Conservation (phyloP, 2,797 vertebrate genomes). For the Smutsia temminckii region DNA sequence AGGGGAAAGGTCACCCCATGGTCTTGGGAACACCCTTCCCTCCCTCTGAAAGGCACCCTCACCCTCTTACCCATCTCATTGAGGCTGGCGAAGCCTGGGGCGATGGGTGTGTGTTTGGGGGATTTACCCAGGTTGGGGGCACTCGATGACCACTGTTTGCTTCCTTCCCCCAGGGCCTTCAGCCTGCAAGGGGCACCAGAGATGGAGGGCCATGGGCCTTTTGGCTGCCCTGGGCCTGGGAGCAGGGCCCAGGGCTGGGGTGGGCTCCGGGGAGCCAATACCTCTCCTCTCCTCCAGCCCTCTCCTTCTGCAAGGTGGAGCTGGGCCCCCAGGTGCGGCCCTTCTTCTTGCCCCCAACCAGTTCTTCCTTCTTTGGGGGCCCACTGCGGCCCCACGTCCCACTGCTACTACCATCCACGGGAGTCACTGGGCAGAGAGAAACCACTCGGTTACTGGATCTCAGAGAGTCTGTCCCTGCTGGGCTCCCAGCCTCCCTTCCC, state of each 20-base stretch:
- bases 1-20: not conserved
- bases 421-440: conserved; percentile 87
- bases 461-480: not conserved
- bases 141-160: conserved; percentile 94
- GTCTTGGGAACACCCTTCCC: not conserved
- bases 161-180: conserved; percentile 91
- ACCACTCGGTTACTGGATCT: not conserved
- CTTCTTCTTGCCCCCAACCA: conserved; percentile 91
- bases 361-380: conserved; percentile 91
- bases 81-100: conserved; percentile 92
- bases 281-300: conserved; percentile 92
- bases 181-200: conserved; percentile 82
- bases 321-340: conserved; percentile 95
- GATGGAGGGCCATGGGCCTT: not conserved
- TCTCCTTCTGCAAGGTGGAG: conserved; percentile 92
- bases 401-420: conserved; percentile 85
- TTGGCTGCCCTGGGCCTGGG: not conserved
- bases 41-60: not conserved
- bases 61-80: conserved; percentile 93
- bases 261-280: conserved; percentile 48
- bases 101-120: conserved; percentile 91
- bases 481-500: not conserved
- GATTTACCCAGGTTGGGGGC: conserved; percentile 95
- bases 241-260: accelerated
- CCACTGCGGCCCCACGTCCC: conserved; percentile 93